These are phyloP conservation scores for Alviniconcha marisindica DNA, from an alignment of 1,140 invertebrate species.

Conservation along the genomic window DNA sequence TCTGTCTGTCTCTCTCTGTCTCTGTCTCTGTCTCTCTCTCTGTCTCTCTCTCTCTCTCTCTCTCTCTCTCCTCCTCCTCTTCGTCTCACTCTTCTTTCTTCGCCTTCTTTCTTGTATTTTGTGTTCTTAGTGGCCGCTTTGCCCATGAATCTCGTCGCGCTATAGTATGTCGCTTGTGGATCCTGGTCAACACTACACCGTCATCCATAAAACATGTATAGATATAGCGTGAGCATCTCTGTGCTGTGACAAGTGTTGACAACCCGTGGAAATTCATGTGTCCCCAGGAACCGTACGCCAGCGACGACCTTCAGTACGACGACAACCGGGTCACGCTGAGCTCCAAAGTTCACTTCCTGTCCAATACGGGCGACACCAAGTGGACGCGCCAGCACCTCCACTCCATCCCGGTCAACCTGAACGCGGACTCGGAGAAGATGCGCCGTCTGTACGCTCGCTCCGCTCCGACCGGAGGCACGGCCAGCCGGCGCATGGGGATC, in stretches of 20 bases:
- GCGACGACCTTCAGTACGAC: slow-evolving; percentile 54
- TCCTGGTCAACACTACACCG: background rate
- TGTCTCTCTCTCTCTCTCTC: background rate
- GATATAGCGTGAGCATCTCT: too few relatives aligned
- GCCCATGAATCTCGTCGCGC: background rate
- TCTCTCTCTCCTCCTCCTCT: background rate
- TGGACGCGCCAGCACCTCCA: slow-evolving; percentile 52
- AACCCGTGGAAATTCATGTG: too few relatives aligned
- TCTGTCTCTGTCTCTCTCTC: background rate
- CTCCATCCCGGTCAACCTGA: slow-evolving; percentile 54
- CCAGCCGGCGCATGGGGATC: slow-evolving; percentile 49
- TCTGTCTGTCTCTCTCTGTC: background rate
- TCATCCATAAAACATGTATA: too few relatives aligned
- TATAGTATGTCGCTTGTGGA: background rate
- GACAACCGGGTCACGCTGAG: slow-evolving; percentile 61
- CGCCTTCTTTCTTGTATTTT: background rate
- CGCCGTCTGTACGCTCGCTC: slow-evolving; percentile 61
- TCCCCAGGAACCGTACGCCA: slow-evolving; percentile 67
- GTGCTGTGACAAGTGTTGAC: too few relatives aligned
- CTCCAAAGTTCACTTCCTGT: slow-evolving; percentile 65
- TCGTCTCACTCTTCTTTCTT: background rate
- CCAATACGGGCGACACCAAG: slow-evolving; percentile 60
- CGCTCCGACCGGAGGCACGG: slow-evolving; percentile 58
- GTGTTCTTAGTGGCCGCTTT: background rate
- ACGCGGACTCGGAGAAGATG: slow-evolving; percentile 66